These are phyloP conservation scores for Ypsolopha sequella DNA, from an alignment of 2,888 invertebrate genomes.

Conservation along the genomic window DNA sequence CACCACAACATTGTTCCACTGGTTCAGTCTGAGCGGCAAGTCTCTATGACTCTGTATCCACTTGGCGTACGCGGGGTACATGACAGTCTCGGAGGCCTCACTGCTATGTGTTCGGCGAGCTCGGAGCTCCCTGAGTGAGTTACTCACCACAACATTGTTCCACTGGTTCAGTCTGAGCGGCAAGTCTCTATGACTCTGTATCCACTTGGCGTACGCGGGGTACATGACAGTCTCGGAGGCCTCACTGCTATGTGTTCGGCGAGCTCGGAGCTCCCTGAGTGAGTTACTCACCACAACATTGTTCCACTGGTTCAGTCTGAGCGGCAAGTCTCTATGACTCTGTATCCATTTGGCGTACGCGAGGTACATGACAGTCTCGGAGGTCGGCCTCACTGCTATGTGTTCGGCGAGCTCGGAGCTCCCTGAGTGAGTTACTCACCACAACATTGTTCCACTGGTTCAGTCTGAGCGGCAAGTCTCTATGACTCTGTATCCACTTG, in stretches of 20 bases:
- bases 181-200: slow-evolving; percentile 96
- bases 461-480: slow-evolving; percentile 94
- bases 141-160: slow-evolving; percentile 98
- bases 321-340: slow-evolving; percentile 96
- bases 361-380: slow-evolving; percentile 99
- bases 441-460: slow-evolving; percentile 99
- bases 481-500: slow-evolving; percentile 97
- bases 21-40: slow-evolving; percentile 95
- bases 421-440: slow-evolving; percentile 94
- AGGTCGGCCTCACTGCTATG: slow-evolving; percentile 97
- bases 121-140: slow-evolving; percentile 96
- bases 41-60: slow-evolving; percentile 99
- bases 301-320: slow-evolving; percentile 98
- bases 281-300: slow-evolving; percentile 97
- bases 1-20: slow-evolving; percentile 99
- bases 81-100: slow-evolving; percentile 98
- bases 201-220: slow-evolving; percentile 98
- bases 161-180: slow-evolving; percentile 98
- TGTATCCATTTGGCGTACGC: slow-evolving; percentile 98
- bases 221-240: slow-evolving; percentile 99
- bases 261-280: slow-evolving; percentile 93
- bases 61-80: slow-evolving; percentile 99
- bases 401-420: slow-evolving; percentile 95
- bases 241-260: slow-evolving; percentile 99
- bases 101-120: slow-evolving; percentile 96